These are phyloP conservation scores for Rallus crepitans DNA, from an alignment of 2,797 vertebrate genomes.

Conservation along the genomic window DNA sequence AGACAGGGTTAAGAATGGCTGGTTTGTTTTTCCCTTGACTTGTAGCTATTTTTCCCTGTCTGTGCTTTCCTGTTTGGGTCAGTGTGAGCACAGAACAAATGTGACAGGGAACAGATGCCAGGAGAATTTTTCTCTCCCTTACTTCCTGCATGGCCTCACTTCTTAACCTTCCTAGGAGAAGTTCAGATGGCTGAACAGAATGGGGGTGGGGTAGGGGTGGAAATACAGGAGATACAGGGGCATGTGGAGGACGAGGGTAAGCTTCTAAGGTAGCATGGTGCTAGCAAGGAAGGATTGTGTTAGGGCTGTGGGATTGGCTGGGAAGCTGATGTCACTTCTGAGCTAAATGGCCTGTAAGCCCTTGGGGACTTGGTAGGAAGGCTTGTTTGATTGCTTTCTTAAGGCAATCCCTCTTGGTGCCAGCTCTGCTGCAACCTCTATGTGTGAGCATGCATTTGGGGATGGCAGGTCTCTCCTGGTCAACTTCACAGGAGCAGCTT, in stretches of 20 bases:
- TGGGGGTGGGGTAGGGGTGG: neutral
- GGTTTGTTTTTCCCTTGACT: conserved; percentile 25
- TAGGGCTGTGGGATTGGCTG: neutral
- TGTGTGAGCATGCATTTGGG: fast-evolving
- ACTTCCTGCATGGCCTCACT: neutral
- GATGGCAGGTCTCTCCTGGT: neutral
- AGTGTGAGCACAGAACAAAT: neutral
- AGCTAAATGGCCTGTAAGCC: neutral
- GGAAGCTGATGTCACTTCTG: neutral
- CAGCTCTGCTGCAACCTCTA: neutral
- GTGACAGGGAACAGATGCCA: neutral
- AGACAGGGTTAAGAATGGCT: neutral
- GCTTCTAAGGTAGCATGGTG: neutral
- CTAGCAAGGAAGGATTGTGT: fast-evolving
- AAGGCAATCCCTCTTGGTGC: neutral
- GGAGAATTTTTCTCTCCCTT: neutral
- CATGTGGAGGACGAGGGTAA: neutral
- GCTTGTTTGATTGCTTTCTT: neutral
- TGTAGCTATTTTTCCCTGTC: neutral
- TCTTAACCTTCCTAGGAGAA: neutral
- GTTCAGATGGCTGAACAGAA: neutral
- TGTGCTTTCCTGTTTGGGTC: neutral
- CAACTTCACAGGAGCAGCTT: neutral
- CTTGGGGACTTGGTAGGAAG: neutral
- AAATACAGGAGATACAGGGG: neutral